A percentile compares a stretch with the other conserved stretches of the same genome.
Conservation (phyloP, 2,888 invertebrate species). For the Harpalus rubripes region DNA sequence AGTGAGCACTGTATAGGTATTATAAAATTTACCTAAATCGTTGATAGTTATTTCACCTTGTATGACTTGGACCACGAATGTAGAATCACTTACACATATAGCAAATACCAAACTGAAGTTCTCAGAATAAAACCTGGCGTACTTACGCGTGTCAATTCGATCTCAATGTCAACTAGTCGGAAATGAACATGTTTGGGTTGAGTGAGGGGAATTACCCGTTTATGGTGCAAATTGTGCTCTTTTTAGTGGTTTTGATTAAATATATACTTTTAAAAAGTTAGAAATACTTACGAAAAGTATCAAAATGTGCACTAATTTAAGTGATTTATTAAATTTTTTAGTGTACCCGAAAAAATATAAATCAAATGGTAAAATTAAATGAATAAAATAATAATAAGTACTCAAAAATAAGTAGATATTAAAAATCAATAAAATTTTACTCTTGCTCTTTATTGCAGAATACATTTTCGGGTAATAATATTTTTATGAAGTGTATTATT, state of each 20-base stretch:
- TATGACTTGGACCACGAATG: too few species aligned
- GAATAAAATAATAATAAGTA: not conserved
- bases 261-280: too few species aligned
- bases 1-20: too few species aligned
- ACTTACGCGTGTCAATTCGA: not conserved
- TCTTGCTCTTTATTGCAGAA: slow-evolving; percentile 8
- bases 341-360: not conserved
- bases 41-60: too few species aligned
- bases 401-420: not conserved
- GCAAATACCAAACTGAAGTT: too few species aligned
- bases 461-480: not conserved
- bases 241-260: too few species aligned
- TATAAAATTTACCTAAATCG: too few species aligned
- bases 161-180: not conserved
- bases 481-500: not conserved
- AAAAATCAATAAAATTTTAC: too few species aligned
- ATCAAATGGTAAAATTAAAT: not conserved
- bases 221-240: too few species aligned
- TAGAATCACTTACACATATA: too few species aligned
- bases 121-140: not conserved
- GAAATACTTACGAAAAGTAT: too few species aligned
- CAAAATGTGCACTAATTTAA: not conserved
- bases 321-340: not conserved
- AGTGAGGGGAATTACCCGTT: not conserved
- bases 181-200: not conserved